Conservation (phyloP, 2,888 invertebrate genomes). For the Allophyes oxyacanthae region DNA sequence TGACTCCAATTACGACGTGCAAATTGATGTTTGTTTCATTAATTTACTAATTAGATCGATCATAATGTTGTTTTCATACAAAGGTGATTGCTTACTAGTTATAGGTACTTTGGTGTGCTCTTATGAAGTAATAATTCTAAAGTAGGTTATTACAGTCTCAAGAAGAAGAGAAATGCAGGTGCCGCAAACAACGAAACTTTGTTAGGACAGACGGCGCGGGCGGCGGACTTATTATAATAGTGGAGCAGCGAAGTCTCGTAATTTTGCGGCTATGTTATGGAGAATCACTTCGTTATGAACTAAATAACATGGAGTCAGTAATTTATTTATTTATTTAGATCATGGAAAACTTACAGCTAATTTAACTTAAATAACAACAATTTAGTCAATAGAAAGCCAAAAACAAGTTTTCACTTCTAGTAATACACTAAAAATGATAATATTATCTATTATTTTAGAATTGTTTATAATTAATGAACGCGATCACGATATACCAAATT, state of each 20-base stretch:
- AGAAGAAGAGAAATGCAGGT: slow-evolving; percentile 50
- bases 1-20: slow-evolving; percentile 33
- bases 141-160: slow-evolving; percentile 44
- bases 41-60: slow-evolving; percentile 16
- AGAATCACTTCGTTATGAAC: slow-evolving; percentile 26
- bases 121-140: slow-evolving; percentile 44
- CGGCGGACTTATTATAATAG: slow-evolving; percentile 42
- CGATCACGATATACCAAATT: no score
- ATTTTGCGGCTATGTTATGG: slow-evolving; percentile 22
- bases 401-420: no score
- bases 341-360: no score
- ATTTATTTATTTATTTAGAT: slow-evolving; percentile 8
- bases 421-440: no score
- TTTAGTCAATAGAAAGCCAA: no score
- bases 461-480: no score
- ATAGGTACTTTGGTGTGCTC: slow-evolving; percentile 1
- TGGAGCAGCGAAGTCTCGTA: slow-evolving; percentile 19
- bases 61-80: slow-evolving; percentile 12
- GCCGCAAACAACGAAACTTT: slow-evolving; percentile 54
- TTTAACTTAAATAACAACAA: no score
- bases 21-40: slow-evolving; percentile 32
- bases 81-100: slow-evolving; percentile 4
- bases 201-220: slow-evolving; percentile 29
- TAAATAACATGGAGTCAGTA: slow-evolving; percentile 12
- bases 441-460: no score